These are phyloP conservation scores for Harpegnathos saltator DNA, from an alignment of 1,140 invertebrate genomes.

Conservation along the genomic window DNA sequence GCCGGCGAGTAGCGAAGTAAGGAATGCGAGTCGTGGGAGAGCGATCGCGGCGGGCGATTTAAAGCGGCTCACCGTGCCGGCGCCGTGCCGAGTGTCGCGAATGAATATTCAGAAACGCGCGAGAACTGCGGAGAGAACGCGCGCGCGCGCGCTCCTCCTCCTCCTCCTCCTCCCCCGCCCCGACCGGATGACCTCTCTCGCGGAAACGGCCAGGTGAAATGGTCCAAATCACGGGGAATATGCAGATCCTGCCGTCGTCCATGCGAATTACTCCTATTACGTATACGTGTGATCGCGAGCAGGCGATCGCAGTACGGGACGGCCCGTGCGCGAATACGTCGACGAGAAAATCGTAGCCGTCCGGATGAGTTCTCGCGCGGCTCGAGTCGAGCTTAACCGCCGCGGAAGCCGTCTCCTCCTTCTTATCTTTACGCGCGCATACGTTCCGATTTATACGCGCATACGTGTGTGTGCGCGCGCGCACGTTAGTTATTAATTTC, in stretches of 20 bases:
- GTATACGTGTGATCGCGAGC: slow-evolving; percentile 63
- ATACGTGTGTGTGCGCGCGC: too few relatives aligned
- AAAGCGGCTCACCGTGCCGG: slow-evolving; percentile 48
- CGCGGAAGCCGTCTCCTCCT: too few relatives aligned
- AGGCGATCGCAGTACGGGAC: slow-evolving; percentile 40
- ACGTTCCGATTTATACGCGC: too few relatives aligned
- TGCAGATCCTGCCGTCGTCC: slow-evolving; percentile 61
- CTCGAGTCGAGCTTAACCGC: too few relatives aligned
- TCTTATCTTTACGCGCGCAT: too few relatives aligned
- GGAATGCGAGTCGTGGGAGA: slow-evolving; percentile 22
- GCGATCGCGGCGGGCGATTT: slow-evolving; percentile 67
- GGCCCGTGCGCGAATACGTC: not conserved
- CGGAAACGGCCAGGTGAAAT: slow-evolving; percentile 75
- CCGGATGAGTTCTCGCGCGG: too few relatives aligned
- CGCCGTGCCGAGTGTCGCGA: slow-evolving; percentile 60
- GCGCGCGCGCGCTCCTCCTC: too few relatives aligned
- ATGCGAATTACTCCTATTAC: slow-evolving; percentile 70
- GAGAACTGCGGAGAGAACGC: slow-evolving; percentile 66
- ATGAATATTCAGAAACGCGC: slow-evolving; percentile 72
- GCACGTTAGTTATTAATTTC: too few relatives aligned
- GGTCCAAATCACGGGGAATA: slow-evolving; percentile 75
- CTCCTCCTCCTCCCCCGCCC: too few relatives aligned
- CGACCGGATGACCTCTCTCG: slow-evolving; percentile 74
- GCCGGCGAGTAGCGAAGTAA: slow-evolving; percentile 41
- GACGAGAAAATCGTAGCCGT: slow-evolving; percentile 33